Evolutionary conservation across 2,888 invertebrate species (phyloP).

Genomic region (Diaphora mendica): DNA sequence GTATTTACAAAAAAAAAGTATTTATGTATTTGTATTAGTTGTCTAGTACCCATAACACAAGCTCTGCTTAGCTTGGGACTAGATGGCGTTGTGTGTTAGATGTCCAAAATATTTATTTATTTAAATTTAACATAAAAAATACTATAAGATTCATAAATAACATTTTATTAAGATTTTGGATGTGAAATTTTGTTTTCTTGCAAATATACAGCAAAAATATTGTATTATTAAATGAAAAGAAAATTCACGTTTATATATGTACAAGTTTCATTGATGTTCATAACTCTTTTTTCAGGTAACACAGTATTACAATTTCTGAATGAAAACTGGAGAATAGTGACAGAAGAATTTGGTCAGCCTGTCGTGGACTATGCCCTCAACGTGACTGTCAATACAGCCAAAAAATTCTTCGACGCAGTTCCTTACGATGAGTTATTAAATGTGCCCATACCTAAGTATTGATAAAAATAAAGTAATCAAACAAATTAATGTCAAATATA

Average conservation of each 20-base stretch:
- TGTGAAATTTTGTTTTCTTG: not conserved
- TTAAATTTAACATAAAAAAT: too few species aligned
- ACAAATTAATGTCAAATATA: not conserved
- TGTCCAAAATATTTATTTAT: too few species aligned
- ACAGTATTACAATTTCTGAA: conserved; percentile 79
- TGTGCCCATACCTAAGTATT: conserved; percentile 81
- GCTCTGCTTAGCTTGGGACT: too few species aligned
- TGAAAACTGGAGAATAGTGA: conserved; percentile 82
- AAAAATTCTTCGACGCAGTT: conserved; percentile 79
- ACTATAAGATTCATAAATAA: too few species aligned
- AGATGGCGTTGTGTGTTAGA: too few species aligned
- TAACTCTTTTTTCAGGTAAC: conserved; percentile 69
- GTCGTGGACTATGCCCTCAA: conserved; percentile 82
- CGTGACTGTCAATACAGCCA: conserved; percentile 77
- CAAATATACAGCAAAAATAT: too few species aligned
- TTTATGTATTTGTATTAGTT: too few species aligned
- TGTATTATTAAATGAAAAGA: too few species aligned
- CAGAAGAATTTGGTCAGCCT: conserved; percentile 82
- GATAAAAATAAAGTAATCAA: conserved; percentile 23
- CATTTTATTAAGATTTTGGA: too few species aligned
- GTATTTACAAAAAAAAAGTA: too few species aligned
- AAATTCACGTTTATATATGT: not conserved
- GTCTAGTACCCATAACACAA: too few species aligned
- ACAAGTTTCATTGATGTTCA: conserved; percentile 13
- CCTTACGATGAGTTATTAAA: conserved; percentile 79